phyloP scores from a whole-genome alignment of 2,113 vertebrate species.

The Odocoileus hemionus region DNA sequence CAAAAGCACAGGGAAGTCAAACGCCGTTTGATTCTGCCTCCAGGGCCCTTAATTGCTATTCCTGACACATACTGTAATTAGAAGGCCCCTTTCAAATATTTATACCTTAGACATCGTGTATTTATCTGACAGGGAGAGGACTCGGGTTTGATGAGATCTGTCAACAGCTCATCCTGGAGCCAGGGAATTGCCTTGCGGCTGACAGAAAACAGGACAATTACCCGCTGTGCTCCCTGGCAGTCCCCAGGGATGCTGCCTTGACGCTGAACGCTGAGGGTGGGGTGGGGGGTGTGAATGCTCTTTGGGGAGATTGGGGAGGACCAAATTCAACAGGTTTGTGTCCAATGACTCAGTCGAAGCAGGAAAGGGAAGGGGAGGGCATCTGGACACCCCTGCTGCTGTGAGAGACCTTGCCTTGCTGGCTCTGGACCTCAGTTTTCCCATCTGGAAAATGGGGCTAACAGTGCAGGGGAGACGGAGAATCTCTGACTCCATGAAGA shows the following conservation, averaged over 20 bases:
- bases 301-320: background rate
- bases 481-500: background rate
- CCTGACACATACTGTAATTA: slow-evolving; percentile 52
- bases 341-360: background rate
- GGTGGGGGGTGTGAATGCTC: fast-evolving
- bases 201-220: slow-evolving; percentile 62
- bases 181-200: background rate
- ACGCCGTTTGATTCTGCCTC: slow-evolving; percentile 57
- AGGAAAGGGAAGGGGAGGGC: too few relatives aligned
- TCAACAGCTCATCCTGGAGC: slow-evolving; percentile 23
- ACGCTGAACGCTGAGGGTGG: fast-evolving
- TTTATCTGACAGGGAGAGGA: slow-evolving; percentile 10
- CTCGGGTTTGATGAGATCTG: slow-evolving; percentile 54
- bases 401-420: background rate
- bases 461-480: background rate
- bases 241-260: background rate
- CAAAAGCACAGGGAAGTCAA: slow-evolving; percentile 43
- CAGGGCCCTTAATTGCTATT: slow-evolving; percentile 58
- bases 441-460: background rate
- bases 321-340: background rate
- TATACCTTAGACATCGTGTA: slow-evolving; percentile 19
- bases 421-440: background rate
- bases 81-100: slow-evolving; percentile 68
- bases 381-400: background rate
- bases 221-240: background rate